phyloP scores from a whole-genome alignment of 2,888 invertebrate species.

The Galeopsomyia nigrocyanea region DNA sequence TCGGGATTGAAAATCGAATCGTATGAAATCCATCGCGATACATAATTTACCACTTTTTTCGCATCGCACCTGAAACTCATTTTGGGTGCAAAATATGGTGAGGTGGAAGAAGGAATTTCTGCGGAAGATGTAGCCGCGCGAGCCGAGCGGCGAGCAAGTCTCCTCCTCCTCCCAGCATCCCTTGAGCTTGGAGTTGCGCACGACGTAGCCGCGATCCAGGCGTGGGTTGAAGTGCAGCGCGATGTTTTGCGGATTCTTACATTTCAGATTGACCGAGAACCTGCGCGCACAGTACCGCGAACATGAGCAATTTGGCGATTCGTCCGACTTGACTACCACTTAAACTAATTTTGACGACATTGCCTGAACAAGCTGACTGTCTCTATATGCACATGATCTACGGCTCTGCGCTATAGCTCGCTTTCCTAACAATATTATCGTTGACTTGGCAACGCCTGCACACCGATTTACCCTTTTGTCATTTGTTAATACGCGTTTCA shows the following conservation, averaged over 20 bases:
- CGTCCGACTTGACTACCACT: background rate
- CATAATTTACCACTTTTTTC: slow-evolving; percentile 1
- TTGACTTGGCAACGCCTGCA: slow-evolving; percentile 11
- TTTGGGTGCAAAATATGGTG: slow-evolving; percentile 61
- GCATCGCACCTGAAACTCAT: slow-evolving; percentile 61
- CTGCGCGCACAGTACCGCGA: slow-evolving; percentile 64
- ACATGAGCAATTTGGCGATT: background rate
- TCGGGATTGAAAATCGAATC: slow-evolving; percentile 27
- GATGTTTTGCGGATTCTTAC: slow-evolving; percentile 71
- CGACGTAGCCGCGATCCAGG: slow-evolving; percentile 82
- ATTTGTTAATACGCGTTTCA: too few species aligned
- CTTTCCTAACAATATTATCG: too few species aligned
- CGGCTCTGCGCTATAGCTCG: background rate
- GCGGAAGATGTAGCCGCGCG: slow-evolving; percentile 56
- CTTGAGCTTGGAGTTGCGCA: slow-evolving; percentile 78
- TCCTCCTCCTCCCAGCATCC: slow-evolving; percentile 85
- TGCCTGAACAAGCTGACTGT: slow-evolving; percentile 17
- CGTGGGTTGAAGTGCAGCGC: slow-evolving; percentile 88
- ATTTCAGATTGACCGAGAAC: slow-evolving; percentile 76
- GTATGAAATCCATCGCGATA: background rate
- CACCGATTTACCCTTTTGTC: too few species aligned
- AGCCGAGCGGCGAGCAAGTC: slow-evolving; percentile 70
- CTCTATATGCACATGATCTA: slow-evolving; percentile 1
- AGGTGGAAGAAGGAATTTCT: slow-evolving; percentile 62
- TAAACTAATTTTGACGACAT: slow-evolving; percentile 36